Percentiles rank a stretch among this genome's conserved stretches.
phyloP scores from a whole-genome alignment of 1,140 invertebrate genomes.

The Papilio polyxenes region DNA sequence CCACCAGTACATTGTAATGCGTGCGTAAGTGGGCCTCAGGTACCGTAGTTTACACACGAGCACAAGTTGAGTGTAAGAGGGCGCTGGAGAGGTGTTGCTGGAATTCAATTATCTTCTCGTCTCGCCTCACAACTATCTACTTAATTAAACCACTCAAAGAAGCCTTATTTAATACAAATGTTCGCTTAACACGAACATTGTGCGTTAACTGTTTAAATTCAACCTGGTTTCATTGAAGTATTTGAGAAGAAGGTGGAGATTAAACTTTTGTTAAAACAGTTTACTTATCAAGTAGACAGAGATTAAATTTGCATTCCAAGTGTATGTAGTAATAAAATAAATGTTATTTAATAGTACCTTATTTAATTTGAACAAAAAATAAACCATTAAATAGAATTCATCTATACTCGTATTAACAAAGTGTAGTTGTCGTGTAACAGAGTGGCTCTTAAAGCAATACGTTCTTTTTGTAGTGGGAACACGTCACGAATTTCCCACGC shows the following conservation, averaged over 20 bases:
- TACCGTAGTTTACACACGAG: not conserved
- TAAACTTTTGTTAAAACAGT: not conserved
- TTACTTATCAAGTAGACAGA: not conserved
- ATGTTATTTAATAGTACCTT: not conserved
- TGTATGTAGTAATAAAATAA: too few relatives aligned
- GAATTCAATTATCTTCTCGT: slow-evolving; percentile 25
- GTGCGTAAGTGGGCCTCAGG: not conserved
- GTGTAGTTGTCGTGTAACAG: not conserved
- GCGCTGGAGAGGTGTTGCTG: slow-evolving; percentile 17
- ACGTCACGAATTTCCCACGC: slow-evolving; percentile 26
- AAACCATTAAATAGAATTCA: not conserved
- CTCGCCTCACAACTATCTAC: slow-evolving; percentile 15
- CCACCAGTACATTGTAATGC: not conserved
- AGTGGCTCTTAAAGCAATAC: slow-evolving; percentile 4
- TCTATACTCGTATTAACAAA: not conserved
- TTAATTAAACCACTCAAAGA: slow-evolving; percentile 25
- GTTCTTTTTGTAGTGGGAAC: not conserved
- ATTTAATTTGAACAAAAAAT: not conserved
- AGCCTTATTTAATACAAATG: slow-evolving; percentile 19
- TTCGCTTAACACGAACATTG: not conserved
- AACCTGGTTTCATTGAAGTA: not conserved
- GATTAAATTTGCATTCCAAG: not conserved
- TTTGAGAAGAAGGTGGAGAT: not conserved
- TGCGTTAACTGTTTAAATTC: not conserved
- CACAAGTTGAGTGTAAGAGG: slow-evolving; percentile 3